Evolutionary conservation across 1,140 invertebrate species (phyloP), one percentile per base, ranked within the genome.

Genomic region (Nephila pilipes): DNA sequence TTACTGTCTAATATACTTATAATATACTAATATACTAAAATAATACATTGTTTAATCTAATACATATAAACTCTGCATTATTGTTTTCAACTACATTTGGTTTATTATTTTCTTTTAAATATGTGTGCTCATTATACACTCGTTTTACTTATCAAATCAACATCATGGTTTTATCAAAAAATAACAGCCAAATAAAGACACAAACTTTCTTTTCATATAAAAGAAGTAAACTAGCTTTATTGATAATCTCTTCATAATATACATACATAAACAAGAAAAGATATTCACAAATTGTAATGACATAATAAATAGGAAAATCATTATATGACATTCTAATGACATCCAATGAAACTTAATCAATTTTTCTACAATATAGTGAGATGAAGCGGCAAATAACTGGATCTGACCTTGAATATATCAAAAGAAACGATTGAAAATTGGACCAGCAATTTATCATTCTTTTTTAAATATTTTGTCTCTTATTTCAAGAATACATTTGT

Each of bases 301-400:
- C 32, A 75, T 32, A 75, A 75, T 75, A 75, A 75, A 75, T 75
- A 75, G 69, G 14, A 3, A 75, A 75, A 75, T 65, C n/a, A 65
- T 46, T 5, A 58, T n/a, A 14, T 65, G 25, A 65, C 25, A 65
- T 65, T 29, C 63, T 65, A 65, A 14, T 65, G 46, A 46, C 46
- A 46, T 46, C 2, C 46, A 46, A 46, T 46, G 46, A 46, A 46
- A 46, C 46, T 46, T 6, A 46, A 46, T 46, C 46, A 4, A 2
- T 65, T 65, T 65, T 65, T 12, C 58, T 65, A 10, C 25, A 2
- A n/a, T 12, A 25, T 65, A 65, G 3, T 65, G n/a, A 25, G 2
- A n/a, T 10, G 63, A 65, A 65, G 25, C 22, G 25, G 25, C 63
- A 29, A 14, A 29, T 25, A 25, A 25, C 63, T 65, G 12, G 63